Evolutionary conservation across 1,140 invertebrate genomes (phyloP).

Genomic region (Brachionus calyciflorus): DNA sequence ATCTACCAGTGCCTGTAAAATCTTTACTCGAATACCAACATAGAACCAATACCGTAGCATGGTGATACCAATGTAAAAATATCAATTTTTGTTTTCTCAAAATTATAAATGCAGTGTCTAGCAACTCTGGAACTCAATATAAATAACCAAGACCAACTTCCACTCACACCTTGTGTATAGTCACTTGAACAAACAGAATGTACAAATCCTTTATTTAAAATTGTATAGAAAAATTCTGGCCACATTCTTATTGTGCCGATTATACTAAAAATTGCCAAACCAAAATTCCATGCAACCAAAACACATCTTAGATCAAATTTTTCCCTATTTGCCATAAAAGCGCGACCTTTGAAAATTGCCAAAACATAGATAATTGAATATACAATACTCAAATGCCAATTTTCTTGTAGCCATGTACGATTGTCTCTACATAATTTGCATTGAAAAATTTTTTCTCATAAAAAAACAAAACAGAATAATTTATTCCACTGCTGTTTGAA

Average conservation of each 20-base stretch:
- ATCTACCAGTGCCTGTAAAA: constrained; percentile 63
- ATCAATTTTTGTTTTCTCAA: constrained; percentile 93
- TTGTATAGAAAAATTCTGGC: constrained; percentile 73
- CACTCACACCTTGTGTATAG: constrained; percentile 68
- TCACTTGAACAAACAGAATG: constrained; percentile 79
- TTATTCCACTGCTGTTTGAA: neutral
- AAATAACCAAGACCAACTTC: constrained; percentile 65
- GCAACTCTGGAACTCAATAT: constrained; percentile 86
- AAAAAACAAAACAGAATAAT: constrained; percentile 36
- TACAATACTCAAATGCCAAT: constrained; percentile 84
- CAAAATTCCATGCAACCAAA: constrained; percentile 84
- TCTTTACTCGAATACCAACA: constrained; percentile 87
- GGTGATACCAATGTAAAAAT: constrained; percentile 87
- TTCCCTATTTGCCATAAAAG: constrained; percentile 83
- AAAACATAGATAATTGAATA: constrained; percentile 80
- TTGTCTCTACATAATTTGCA: constrained; percentile 19
- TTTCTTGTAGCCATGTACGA: constrained; percentile 81
- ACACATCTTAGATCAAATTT: constrained; percentile 80
- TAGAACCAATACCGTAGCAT: constrained; percentile 76
- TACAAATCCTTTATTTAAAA: constrained; percentile 82
- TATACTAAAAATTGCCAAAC: constrained; percentile 86
- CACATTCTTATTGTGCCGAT: constrained; percentile 71
- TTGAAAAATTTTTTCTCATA: constrained; percentile 43
- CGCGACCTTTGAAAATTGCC: constrained; percentile 84
- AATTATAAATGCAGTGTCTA: constrained; percentile 93